Percentiles rank a stretch among this genome's conserved stretches.
Conservation (phyloP, 2,888 invertebrate genomes). For the Spicauda simplicius region DNA sequence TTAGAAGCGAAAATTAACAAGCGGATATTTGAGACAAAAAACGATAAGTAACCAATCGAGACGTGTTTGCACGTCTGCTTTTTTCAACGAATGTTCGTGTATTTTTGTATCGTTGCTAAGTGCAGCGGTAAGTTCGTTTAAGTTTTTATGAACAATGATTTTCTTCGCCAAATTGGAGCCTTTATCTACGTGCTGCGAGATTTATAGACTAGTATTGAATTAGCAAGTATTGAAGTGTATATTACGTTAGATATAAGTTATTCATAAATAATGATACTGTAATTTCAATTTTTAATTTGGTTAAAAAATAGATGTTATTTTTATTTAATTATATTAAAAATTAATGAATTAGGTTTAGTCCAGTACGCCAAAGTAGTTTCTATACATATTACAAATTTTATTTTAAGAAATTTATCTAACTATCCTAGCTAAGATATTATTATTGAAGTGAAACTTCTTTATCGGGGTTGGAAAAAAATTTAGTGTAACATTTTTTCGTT, state of each 20-base stretch:
- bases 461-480: too few relatives aligned
- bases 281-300: too few relatives aligned
- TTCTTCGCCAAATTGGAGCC: neutral
- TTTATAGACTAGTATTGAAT: neutral
- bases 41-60: slow-evolving; percentile 1
- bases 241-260: neutral
- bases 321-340: too few relatives aligned
- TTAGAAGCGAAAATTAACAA: neutral
- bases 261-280: too few relatives aligned
- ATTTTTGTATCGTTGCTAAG: slow-evolving; percentile 15
- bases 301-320: too few relatives aligned
- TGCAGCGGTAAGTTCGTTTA: slow-evolving; percentile 14
- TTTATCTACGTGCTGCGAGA: neutral
- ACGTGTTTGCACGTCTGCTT: neutral
- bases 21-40: slow-evolving; percentile 2
- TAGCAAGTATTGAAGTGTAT: neutral
- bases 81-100: slow-evolving; percentile 13
- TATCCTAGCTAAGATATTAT: too few relatives aligned
- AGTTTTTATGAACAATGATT: slow-evolving; percentile 17
- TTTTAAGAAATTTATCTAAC: too few relatives aligned
- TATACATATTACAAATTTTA: too few relatives aligned
- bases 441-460: too few relatives aligned
- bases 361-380: too few relatives aligned
- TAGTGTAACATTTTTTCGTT: too few relatives aligned
- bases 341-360: too few relatives aligned